Evolutionary conservation across 2,113 vertebrate genomes (phyloP).

Genomic region (Pachyramphus minor): DNA sequence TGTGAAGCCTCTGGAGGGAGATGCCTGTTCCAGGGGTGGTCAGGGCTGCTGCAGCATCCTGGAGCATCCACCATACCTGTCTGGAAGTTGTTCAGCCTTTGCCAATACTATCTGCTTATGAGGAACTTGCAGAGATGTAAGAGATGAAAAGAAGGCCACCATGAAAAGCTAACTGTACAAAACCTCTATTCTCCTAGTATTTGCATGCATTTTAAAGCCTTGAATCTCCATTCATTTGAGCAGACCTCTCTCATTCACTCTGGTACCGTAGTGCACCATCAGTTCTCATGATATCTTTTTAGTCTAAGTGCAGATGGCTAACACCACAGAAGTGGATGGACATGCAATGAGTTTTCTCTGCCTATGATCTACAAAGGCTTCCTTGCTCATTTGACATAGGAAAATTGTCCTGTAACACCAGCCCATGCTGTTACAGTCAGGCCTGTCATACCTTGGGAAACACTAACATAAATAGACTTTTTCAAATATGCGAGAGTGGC

Average conservation of each 20-base stretch:
- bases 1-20: not conserved
- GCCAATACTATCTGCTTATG: not conserved
- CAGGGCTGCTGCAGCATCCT: not conserved
- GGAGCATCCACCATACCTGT: not conserved
- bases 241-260: not conserved
- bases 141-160: not conserved
- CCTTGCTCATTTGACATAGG: not conserved
- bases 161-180: not conserved
- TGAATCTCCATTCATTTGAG: not conserved
- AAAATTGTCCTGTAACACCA: not conserved
- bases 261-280: not conserved
- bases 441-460: not conserved
- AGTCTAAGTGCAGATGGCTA: not conserved
- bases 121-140: not conserved
- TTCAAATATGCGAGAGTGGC: not conserved
- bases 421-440: not conserved
- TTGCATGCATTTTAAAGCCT: not conserved
- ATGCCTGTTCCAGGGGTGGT: not conserved
- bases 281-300: not conserved
- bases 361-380: not conserved
- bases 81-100: not conserved
- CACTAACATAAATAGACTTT: not conserved
- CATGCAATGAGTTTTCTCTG: not conserved
- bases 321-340: not conserved
- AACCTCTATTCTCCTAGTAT: not conserved